Conservation (phyloP, 1,140 invertebrate species). For the Trinorchestia longiramus region DNA sequence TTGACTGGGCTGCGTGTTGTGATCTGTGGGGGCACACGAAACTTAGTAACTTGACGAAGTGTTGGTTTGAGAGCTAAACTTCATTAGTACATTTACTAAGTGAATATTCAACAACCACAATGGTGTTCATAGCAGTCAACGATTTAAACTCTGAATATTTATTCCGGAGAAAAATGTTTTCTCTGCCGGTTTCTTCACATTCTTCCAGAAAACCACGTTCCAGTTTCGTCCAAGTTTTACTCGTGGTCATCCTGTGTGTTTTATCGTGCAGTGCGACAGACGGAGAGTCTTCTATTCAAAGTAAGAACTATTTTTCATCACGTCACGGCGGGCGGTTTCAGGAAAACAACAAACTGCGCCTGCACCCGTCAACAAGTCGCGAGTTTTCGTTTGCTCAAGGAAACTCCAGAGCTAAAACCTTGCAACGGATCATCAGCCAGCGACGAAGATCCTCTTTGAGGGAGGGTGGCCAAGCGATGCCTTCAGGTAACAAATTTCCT, state of each 20-base stretch:
- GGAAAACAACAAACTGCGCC: background rate
- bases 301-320: background rate
- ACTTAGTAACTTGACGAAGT: background rate
- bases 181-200: background rate
- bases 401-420: constrained; percentile 43
- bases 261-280: background rate
- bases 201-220: background rate
- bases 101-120: background rate
- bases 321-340: background rate
- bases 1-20: background rate
- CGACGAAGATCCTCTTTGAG: background rate
- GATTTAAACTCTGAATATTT: background rate
- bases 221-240: background rate
- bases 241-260: background rate
- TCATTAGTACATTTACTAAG: background rate
- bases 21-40: background rate
- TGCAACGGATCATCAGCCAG: constrained; percentile 3
- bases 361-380: constrained; percentile 58
- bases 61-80: background rate
- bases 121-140: background rate
- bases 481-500: background rate
- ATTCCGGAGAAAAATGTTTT: background rate
- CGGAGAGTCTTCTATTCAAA: background rate
- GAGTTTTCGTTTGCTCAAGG: constrained; percentile 61
- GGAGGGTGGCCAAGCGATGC: background rate